Base-by-base conservation (phyloP, 2,113 vertebrate genomes). In the Gavia stellata region DNA sequence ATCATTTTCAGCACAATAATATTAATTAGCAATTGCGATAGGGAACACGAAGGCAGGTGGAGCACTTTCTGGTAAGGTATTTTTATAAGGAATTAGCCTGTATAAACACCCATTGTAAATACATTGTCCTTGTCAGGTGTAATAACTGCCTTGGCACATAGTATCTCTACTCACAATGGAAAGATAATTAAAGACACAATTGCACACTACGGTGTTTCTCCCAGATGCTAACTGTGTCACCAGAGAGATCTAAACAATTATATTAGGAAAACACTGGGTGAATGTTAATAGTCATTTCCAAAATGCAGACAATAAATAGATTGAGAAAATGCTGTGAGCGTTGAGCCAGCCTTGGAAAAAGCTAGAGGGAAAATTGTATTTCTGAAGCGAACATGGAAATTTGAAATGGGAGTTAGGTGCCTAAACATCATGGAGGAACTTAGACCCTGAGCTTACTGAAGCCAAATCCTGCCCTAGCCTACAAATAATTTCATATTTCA, bases 21-120 rank as follows among this genome's bases (percentile, higher is more conserved):
- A 90, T 96, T 83, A 97, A 93, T 95, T 95, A 95, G 91, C 74
- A 93, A 52, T 88, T 94, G 82, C 3, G 42, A 95, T 97, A 97
- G 89, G 79, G 88, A 97, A 81, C 90, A 88, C 40, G 59, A 92
- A 95, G 88, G 91, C 72, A 91, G 77, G 86, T 88, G 92, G 81
- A 96, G 72, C 86, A 59, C 91, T 97, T 94, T 97, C 94, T 90
- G 83, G 79, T 62, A 79, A 92, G 94, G 72, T 92, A 96, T 97
- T 98, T 98, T 97, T 97, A 95, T 96, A 97, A 97, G 94, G 96
- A 97, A 98, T 98, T 98, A 98, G 75, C 91, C 89, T 95, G 87
- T 96, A 84, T 98, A 97, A 98, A 97, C 96, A 94, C 33, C 17
- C 78, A 83, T 91, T 97, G 88, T 98, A 97, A 97, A 92, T 79